A percentile compares a stretch with the other conserved stretches of the same genome.
These are phyloP conservation scores for Timandra comae DNA, from an alignment of 2,888 invertebrate genomes.

Conservation along the genomic window DNA sequence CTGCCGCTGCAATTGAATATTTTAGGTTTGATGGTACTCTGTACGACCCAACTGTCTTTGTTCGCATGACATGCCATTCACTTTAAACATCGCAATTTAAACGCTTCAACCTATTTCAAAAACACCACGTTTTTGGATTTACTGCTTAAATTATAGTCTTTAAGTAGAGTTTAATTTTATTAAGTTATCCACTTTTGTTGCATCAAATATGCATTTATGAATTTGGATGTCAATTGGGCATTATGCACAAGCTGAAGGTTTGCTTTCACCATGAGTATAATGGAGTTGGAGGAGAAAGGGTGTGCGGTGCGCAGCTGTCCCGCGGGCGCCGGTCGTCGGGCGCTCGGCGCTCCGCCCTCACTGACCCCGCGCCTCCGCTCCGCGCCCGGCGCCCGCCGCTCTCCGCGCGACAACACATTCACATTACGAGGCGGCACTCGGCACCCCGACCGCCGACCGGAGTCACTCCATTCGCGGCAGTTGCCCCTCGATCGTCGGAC, in stretches of 20 bases:
- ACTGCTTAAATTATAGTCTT: too few species aligned
- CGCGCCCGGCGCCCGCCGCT: constrained; percentile 33
- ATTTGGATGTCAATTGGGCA: too few species aligned
- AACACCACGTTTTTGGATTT: too few species aligned
- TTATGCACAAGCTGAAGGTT: constrained; percentile 30
- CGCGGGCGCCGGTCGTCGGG: constrained; percentile 53
- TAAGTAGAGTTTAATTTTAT: too few species aligned
- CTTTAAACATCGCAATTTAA: too few species aligned
- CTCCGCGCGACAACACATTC: constrained; percentile 26
- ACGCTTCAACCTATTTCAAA: too few species aligned
- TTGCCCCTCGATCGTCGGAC: constrained; percentile 63
- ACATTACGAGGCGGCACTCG: constrained; percentile 24
- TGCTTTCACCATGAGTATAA: constrained; percentile 59
- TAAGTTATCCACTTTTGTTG: too few species aligned
- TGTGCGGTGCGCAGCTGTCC: constrained; percentile 69
- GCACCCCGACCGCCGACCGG: constrained; percentile 27
- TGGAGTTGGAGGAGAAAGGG: constrained; percentile 62
- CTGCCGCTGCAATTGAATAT: constrained; percentile 43
- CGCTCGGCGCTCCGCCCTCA: constrained; percentile 49
- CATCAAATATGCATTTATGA: too few species aligned
- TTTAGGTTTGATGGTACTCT: constrained; percentile 33
- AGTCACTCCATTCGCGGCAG: constrained; percentile 35
- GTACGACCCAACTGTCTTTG: constrained; percentile 13
- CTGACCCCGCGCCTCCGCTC: constrained; percentile 52
- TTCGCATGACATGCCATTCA: constrained; percentile 8